Base-by-base conservation (phyloP, 2,113 vertebrate species). In the Thryonomys swinderianus region DNA sequence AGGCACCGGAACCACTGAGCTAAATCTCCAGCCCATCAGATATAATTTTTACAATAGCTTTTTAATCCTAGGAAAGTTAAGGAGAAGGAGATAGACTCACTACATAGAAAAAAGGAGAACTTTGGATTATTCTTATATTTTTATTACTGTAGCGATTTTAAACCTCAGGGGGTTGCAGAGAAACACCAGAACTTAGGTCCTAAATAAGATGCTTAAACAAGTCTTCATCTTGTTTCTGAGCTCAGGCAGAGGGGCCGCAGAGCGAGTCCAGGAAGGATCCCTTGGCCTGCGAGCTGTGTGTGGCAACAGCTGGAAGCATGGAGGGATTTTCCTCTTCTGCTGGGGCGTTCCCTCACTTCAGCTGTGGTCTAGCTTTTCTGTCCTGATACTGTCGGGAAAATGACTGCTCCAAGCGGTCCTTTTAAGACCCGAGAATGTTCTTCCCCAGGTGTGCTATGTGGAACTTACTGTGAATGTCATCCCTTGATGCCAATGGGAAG, bases 241-340 rank as follows among this genome's bases (percentile, higher is more conserved):
- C 66, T 13, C 30, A 0, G 21, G 34, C 80, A 17, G 0, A 0
- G 21, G 0, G 10, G 0, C 7, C 2, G 30, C 67, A 12, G n/a
- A 40, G 2, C 17, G 1, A 42, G 40, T 23, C 71, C 4, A 0
- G 25, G 21, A 9, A 7, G 14, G 32, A 55, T 34, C 34, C 3
- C n/a, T 78, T 6, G 17, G 59, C 64, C 61, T n/a, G 8, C 40
- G 64, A 51, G 7, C 34, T 21, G 12, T 16, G 69, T 0, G 2
- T 4, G 11, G 3, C 3, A 20, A 34, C 48, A 45, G 30, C 67
- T 13, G 3, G 32, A 23, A 59, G 30, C 3, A 5, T 30, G 3
- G 27, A 9, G 34, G 3, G 32, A 8, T 61, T 55, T 86, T 40
- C 51, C 81, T 11, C 30, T 34, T 34, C 18, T 69, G 30, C 17